Percentiles rank a stretch among this genome's conserved stretches.
phyloP scores from a whole-genome alignment of 2,797 vertebrate genomes.

The Chaetodon trifasciatus region DNA sequence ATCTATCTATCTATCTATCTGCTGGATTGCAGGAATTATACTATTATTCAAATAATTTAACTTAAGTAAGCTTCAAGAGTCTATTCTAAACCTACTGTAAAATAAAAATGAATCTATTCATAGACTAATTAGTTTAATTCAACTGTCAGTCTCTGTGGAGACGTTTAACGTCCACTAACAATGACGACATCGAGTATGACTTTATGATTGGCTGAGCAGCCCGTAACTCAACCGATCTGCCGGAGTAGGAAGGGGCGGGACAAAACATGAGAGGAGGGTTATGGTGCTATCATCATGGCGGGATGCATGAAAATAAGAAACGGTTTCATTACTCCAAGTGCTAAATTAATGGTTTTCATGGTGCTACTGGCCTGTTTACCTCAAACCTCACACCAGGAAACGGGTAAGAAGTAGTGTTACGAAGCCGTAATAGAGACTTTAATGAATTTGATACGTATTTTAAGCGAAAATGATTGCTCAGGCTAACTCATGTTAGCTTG shows the following conservation, averaged over 20 bases:
- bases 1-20: no score
- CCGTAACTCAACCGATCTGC: constrained; percentile 25
- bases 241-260: constrained; percentile 49
- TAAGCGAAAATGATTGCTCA: background rate
- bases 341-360: constrained; percentile 30
- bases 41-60: no score
- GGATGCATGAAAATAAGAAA: constrained; percentile 79
- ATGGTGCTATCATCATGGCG: constrained; percentile 77
- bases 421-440: background rate
- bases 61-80: background rate
- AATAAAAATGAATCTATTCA: background rate
- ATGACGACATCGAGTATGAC: background rate
- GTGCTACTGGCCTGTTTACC: constrained; percentile 54
- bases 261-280: constrained; percentile 1
- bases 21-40: no score
- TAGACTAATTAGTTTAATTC: no score
- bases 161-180: background rate
- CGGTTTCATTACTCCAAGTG: background rate
- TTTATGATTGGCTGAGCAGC: constrained; percentile 63
- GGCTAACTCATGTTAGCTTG: constrained; percentile 72
- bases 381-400: constrained; percentile 33
- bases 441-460: background rate
- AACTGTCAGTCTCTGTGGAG: background rate
- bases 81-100: background rate
- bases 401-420: constrained; percentile 61